Evolutionary conservation across 2,797 vertebrate species (phyloP).

Genomic region (Muscicapa striata): DNA sequence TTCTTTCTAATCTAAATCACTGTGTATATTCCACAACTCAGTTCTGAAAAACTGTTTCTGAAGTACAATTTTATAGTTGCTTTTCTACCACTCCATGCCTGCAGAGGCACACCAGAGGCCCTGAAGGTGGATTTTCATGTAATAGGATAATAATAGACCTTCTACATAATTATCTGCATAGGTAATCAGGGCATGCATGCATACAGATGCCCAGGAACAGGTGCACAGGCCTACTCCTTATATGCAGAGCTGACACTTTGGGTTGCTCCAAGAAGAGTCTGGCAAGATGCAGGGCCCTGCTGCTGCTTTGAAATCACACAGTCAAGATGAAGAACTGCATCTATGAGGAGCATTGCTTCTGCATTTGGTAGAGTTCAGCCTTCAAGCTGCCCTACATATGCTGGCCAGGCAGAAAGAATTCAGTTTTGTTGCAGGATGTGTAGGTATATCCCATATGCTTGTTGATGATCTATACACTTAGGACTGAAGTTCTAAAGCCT

Average conservation of each 20-base stretch:
- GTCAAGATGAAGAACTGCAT: not conserved
- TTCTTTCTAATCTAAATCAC: not conserved
- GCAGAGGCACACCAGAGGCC: not conserved
- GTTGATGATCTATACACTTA: not conserved
- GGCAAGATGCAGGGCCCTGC: not conserved
- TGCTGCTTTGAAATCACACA: not conserved
- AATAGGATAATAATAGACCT: not conserved
- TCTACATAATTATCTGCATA: not conserved
- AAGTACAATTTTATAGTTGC: not conserved
- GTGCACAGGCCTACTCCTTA: not conserved
- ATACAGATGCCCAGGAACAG: not conserved
- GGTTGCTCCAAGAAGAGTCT: not conserved
- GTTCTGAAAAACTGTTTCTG: not conserved
- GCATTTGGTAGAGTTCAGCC: not conserved
- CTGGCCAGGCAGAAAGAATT: not conserved
- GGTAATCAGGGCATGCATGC: not conserved
- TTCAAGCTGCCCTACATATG: rapidly evolving
- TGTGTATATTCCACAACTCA: not conserved
- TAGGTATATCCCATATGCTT: not conserved
- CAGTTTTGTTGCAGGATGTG: not conserved
- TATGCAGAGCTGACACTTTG: not conserved
- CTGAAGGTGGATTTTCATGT: not conserved
- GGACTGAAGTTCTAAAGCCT: not conserved
- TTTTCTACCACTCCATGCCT: not conserved
- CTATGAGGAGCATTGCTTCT: not conserved